Base-by-base conservation (phyloP, 37 sponge, comb jelly and placozoan genomes). In the Cladorhizidae sp. region DNA sequence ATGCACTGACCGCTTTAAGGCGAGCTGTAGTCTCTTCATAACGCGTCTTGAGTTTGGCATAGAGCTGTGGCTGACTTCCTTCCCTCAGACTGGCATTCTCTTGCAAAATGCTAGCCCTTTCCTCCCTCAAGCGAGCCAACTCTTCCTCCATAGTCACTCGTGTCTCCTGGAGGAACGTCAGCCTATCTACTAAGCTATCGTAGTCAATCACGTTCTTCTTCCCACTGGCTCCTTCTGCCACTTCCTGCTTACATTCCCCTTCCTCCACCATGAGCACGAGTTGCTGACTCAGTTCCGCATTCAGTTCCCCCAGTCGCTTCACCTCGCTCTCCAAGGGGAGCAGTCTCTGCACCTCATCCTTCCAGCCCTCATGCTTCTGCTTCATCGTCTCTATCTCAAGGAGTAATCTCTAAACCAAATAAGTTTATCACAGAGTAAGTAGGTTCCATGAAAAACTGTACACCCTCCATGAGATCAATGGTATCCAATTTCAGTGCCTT, bases 351-450 rank as follows among this genome's bases (percentile, higher is more conserved):
- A 71, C 76, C 38, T 73, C 70, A 35, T 87, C 87, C 36, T 49
- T 31, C 76, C 76, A 87, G 25, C 70, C 87, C 11, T 70, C 61
- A 3, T 21, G 56, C 77, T 87, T 87, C 76, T 87, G 61, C 36
- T 38, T 50, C 76, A 87, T 64, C 0, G 81, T 81, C 14, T 54
- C 87, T 72, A 87, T 29, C 58, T 87, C 87, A 25, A 87, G 72
- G 43, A 14, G 64, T 11, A 57, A 39, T 42, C 58, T 52, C 36
- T 69, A 63, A 64, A 64, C 5, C 28, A 77, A 31, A 18, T n/a
- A n/a, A n/a, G n/a, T n/a, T n/a, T n/a, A n/a, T n/a, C n/a, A n/a
- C n/a, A n/a, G n/a, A n/a, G n/a, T n/a, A n/a, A n/a, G n/a, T n/a
- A n/a, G n/a, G n/a, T n/a, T n/a, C n/a, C n/a, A n/a, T n/a, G n/a